A percentile compares a stretch with the other conserved stretches of the same genome.
Conservation (phyloP, 2,888 invertebrate genomes). For the Drosophila atripex region DNA sequence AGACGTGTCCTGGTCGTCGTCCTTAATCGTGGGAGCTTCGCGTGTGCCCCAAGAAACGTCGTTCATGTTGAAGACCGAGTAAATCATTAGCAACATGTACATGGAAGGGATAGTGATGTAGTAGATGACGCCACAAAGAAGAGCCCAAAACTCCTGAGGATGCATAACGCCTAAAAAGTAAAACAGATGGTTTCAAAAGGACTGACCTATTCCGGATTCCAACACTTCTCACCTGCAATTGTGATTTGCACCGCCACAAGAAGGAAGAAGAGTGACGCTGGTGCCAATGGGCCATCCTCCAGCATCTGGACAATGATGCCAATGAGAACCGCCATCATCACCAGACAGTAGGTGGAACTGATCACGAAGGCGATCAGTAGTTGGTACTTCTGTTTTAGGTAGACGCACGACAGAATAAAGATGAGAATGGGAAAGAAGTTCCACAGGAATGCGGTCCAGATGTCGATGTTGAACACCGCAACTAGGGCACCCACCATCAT, state of each 20-base stretch:
- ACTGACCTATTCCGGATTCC: too few species aligned
- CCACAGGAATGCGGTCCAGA: slow-evolving; percentile 88
- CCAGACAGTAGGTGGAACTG: slow-evolving; percentile 90
- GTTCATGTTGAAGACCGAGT: slow-evolving; percentile 96
- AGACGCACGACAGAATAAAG: slow-evolving; percentile 88
- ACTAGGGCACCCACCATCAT: slow-evolving; percentile 92
- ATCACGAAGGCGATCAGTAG: slow-evolving; percentile 89
- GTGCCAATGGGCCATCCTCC: slow-evolving; percentile 91
- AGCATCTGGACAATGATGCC: slow-evolving; percentile 91
- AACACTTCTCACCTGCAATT: slow-evolving; percentile 85
- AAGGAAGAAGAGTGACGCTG: slow-evolving; percentile 93
- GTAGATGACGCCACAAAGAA: slow-evolving; percentile 91
- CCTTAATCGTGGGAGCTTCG: slow-evolving; percentile 86
- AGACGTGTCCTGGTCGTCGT: slow-evolving; percentile 35
- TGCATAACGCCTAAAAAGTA: slow-evolving; percentile 87
- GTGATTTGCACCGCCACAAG: slow-evolving; percentile 88
- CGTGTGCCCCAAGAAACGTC: slow-evolving; percentile 97
- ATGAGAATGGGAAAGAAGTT: slow-evolving; percentile 88
- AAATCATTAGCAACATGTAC: slow-evolving; percentile 96
- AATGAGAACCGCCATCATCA: slow-evolving; percentile 94
- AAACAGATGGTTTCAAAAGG: background rate
- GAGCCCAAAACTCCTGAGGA: slow-evolving; percentile 90
- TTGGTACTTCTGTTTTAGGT: slow-evolving; percentile 87
- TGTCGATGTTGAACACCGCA: slow-evolving; percentile 88
- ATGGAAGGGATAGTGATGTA: slow-evolving; percentile 97